These are phyloP conservation scores for Chromoteleia sp. DNA, from an alignment of 2,888 invertebrate species.

Conservation along the genomic window DNA sequence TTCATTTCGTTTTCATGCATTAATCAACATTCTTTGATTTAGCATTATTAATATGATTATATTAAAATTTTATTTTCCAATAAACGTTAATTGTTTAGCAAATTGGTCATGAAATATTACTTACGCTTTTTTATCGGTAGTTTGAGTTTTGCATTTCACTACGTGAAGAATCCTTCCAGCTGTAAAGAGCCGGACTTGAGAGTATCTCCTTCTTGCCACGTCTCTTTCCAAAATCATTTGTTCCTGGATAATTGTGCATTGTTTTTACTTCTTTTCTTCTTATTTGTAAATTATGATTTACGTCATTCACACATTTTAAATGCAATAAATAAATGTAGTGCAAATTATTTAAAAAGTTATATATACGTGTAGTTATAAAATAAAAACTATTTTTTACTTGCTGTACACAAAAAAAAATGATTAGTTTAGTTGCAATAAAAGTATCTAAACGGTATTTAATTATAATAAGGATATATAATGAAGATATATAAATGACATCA, in stretches of 20 bases:
- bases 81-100: conserved; percentile 59
- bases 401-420: not conserved
- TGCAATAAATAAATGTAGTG: not conserved
- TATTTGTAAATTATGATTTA: not conserved
- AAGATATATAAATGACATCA: conserved; percentile 12
- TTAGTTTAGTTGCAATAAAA: not conserved
- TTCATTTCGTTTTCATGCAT: not conserved
- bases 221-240: conserved; percentile 88
- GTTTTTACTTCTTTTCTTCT: not conserved
- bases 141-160: conserved; percentile 89
- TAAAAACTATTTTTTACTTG: conserved; percentile 2
- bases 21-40: not conserved
- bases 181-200: conserved; percentile 89
- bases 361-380: no score
- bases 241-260: conserved; percentile 85
- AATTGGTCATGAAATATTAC: not conserved
- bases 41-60: not conserved
- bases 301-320: not conserved
- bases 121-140: conserved; percentile 73
- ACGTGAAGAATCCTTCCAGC: conserved; percentile 94
- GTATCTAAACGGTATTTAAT: no score
- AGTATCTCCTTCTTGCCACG: conserved; percentile 89
- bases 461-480: not conserved
- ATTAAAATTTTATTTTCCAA: not conserved
- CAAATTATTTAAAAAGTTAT: no score